These are phyloP conservation scores for Apomyelois bistriatella DNA, from an alignment of 2,888 invertebrate species.

Conservation along the genomic window DNA sequence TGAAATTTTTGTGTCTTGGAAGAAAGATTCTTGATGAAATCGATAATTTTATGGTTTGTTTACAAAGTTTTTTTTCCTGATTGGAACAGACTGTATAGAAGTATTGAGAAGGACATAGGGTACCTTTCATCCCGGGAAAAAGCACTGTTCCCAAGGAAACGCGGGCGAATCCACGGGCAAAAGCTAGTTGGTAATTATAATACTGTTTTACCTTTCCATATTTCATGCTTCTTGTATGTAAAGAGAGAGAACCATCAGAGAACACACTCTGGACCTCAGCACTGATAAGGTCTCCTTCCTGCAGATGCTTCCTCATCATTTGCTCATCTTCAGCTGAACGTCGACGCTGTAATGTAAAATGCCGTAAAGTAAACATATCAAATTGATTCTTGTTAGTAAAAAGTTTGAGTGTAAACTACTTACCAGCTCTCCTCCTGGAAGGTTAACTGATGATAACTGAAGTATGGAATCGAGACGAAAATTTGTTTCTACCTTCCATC, in stretches of 20 bases:
- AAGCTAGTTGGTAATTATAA: no score
- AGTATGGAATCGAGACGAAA: slow-evolving; percentile 93
- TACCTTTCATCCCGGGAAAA: no score
- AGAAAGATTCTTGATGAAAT: no score
- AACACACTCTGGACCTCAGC: slow-evolving; percentile 98
- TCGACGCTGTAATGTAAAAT: slow-evolving; percentile 82
- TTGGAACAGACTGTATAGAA: no score
- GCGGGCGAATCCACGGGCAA: no score
- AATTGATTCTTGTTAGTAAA: no score
- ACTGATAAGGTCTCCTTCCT: slow-evolving; percentile 97
- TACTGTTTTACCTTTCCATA: slow-evolving; percentile 94
- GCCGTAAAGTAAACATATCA: not conserved
- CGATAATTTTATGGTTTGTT: no score
- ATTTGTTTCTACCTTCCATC: slow-evolving; percentile 98
- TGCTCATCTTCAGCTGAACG: slow-evolving; percentile 98
- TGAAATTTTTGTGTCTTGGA: no score
- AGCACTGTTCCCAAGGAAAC: no score
- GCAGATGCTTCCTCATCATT: slow-evolving; percentile 96
- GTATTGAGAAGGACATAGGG: no score
- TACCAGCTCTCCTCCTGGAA: slow-evolving; percentile 98
- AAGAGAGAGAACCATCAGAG: slow-evolving; percentile 93
- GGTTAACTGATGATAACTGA: slow-evolving; percentile 94
- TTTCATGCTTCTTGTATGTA: slow-evolving; percentile 97
- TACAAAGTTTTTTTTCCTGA: no score
- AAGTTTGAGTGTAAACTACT: slow-evolving; percentile 22